phyloP scores from a whole-genome alignment of 2,797 vertebrate genomes.

The Poecilia wingei region DNA sequence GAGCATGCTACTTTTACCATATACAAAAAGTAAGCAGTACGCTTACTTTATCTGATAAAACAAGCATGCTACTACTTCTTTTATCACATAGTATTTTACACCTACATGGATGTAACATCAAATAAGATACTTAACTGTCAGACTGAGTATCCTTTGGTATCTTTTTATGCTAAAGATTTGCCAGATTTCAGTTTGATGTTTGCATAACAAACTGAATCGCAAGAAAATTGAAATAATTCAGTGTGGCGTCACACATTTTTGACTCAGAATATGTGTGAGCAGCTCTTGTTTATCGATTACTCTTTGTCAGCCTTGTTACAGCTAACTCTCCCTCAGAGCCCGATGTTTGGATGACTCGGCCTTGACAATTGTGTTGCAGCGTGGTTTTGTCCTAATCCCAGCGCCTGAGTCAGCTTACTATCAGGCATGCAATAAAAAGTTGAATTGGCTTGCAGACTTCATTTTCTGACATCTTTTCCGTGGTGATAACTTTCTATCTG shows the following conservation, averaged over 20 bases:
- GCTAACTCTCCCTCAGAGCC: conserved; percentile 48
- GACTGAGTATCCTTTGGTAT: conserved; percentile 17
- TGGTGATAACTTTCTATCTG: neutral
- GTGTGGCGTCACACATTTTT: conserved; percentile 36
- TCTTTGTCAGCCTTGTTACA: conserved; percentile 59
- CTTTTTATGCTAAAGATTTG: neutral
- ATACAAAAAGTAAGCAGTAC: no score
- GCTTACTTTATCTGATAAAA: no score
- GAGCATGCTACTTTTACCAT: no score
- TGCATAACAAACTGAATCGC: conserved; percentile 37
- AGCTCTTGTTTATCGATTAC: conserved; percentile 67
- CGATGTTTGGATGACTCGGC: conserved; percentile 48
- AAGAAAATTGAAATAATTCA: conserved; percentile 33
- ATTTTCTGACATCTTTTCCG: conserved; percentile 30
- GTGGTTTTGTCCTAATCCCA: conserved; percentile 66
- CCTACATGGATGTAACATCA: neutral
- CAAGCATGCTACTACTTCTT: neutral
- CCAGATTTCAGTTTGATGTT: conserved; percentile 8
- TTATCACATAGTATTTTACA: neutral
- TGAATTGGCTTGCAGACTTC: conserved; percentile 46
- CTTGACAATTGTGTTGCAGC: conserved; percentile 68
- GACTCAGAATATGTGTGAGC: conserved; percentile 39
- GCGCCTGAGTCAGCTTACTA: conserved; percentile 42
- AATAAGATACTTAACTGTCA: conserved; percentile 29
- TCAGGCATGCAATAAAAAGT: conserved; percentile 41